These are phyloP conservation scores for Tuta absoluta DNA, from an alignment of 2,888 invertebrate species.

Conservation along the genomic window DNA sequence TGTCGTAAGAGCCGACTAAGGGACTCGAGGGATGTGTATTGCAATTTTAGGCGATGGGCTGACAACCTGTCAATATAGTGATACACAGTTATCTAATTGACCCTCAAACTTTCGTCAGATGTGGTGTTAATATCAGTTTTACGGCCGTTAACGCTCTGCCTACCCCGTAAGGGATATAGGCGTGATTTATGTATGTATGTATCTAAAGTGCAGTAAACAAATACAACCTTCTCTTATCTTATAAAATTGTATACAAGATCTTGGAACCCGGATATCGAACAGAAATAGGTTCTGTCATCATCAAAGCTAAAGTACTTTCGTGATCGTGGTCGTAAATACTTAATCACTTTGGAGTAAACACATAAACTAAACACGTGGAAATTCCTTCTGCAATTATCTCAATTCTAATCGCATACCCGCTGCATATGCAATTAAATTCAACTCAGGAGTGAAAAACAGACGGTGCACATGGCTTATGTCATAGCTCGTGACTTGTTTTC, in stretches of 20 bases:
- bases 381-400: conserved; percentile 20
- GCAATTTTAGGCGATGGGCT: too few relatives aligned
- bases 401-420: conserved; percentile 2
- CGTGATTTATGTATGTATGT: too few relatives aligned
- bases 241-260: not conserved
- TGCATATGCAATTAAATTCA: conserved; percentile 11
- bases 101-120: too few relatives aligned
- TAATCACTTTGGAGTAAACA: not conserved
- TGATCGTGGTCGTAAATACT: not conserved
- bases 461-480: conserved; percentile 13
- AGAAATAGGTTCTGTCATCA: not conserved
- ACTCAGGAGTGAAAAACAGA: conserved; percentile 17
- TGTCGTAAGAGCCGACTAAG: too few relatives aligned
- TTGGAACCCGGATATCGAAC: not conserved
- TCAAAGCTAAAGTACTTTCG: not conserved
- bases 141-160: too few relatives aligned
- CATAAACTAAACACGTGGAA: conserved; percentile 12
- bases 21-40: too few relatives aligned
- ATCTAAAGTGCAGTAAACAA: too few relatives aligned
- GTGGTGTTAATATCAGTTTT: too few relatives aligned
- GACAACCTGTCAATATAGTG: too few relatives aligned
- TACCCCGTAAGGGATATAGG: too few relatives aligned
- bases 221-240: too few relatives aligned
- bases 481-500: conserved; percentile 20
- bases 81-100: too few relatives aligned